phyloP scores from a whole-genome alignment of 2,888 invertebrate genomes.

The Perdita meconis region DNA sequence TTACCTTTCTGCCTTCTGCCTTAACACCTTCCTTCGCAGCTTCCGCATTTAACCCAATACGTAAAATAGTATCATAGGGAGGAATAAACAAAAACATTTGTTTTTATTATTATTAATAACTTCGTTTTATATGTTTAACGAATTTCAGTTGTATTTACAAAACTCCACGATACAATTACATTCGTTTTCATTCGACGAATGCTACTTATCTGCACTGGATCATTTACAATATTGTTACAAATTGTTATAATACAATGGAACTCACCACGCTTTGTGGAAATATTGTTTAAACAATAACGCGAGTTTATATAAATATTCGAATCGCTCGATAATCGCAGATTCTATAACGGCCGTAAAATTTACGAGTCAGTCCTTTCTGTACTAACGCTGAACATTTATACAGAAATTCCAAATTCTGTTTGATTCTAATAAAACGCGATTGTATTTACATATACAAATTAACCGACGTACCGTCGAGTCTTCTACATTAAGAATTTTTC shows the following conservation, averaged over 20 bases:
- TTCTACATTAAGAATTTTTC: slow-evolving; percentile 5
- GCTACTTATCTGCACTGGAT: slow-evolving; percentile 17
- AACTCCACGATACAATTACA: slow-evolving; percentile 68
- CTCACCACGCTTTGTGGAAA: slow-evolving; percentile 7
- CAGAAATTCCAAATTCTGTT: neutral
- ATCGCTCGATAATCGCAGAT: slow-evolving; percentile 6
- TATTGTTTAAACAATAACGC: slow-evolving; percentile 10
- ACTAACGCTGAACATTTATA: slow-evolving; percentile 2
- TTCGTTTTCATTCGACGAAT: slow-evolving; percentile 53
- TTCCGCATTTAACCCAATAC: too few species aligned
- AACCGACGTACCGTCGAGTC: neutral
- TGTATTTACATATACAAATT: neutral
- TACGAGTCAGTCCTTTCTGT: slow-evolving; percentile 28
- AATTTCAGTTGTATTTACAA: slow-evolving; percentile 76
- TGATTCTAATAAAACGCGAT: neutral
- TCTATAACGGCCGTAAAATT: slow-evolving; percentile 47
- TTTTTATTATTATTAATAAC: slow-evolving; percentile 66
- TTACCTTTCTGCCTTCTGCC: neutral
- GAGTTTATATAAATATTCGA: slow-evolving; percentile 39
- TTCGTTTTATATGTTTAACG: slow-evolving; percentile 80
- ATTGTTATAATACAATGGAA: slow-evolving; percentile 33
- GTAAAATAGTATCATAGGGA: neutral
- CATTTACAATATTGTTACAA: slow-evolving; percentile 55
- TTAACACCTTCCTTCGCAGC: too few species aligned
- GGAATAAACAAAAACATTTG: slow-evolving; percentile 27